Evolutionary conservation across 2,113 vertebrate genomes (phyloP), one percentile per base, ranked within the genome.

Genomic region (Lamprotornis superbus): DNA sequence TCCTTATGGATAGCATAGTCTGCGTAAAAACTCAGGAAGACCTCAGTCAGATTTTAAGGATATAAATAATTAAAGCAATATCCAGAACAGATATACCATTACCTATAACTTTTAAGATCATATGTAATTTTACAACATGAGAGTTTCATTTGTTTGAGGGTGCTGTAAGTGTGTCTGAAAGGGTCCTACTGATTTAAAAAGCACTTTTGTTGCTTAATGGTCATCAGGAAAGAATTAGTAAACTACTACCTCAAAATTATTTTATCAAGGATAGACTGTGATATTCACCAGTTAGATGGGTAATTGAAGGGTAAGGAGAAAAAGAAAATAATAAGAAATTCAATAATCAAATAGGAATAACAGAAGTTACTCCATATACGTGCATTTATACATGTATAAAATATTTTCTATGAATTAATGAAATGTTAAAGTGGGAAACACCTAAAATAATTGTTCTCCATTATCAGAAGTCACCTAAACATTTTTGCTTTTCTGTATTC

Each of bases 171-270:
- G 61, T 10, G 30, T 67, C 93, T 93, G 55, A 90, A 94, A n/a
- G 10, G 24, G 7, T 96, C 40, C 64, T 92, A 37, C 27, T 93
- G 73, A 93, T 87, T 90, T 81, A 44, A 94, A 77, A 86, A 93
- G 18, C 39, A 68, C 18, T 90, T 90, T 83, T 85, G 16, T 75
- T 86, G 39, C 16, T 92, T 92, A 75, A 90, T 50, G 39, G 74
- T 86, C 65, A 61, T 82, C 50, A 85, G 31, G 64, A 37, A 75
- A 76, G 70, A 93, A 81, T 60, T 79, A 39, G 24, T 16, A 78
- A 96, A 94, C 79, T 96, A 56, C 31, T 69, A 35, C 24, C 8
- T 89, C 47, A 65, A 87, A 88, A 90, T 91, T 90, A 94, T 94
- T 93, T 96, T 89, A 92, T 84, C 39, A 96, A 76, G 61, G 55